Evolutionary conservation across 2,113 vertebrate species (phyloP).

Genomic region (Leptobrachium leishanense): DNA sequence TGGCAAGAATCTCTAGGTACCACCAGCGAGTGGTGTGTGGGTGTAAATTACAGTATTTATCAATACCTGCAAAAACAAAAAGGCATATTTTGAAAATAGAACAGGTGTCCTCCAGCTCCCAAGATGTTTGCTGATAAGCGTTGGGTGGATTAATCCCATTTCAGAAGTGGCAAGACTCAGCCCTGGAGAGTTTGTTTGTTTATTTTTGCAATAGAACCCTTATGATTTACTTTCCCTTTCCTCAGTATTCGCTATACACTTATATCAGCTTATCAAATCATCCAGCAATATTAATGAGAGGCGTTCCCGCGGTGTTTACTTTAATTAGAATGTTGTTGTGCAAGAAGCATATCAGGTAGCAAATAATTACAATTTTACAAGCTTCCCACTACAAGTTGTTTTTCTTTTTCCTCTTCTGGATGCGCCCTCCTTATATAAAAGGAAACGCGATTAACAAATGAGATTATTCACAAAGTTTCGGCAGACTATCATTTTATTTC

Average conservation of each 20-base stretch:
- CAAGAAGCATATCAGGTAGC: not conserved
- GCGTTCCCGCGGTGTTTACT: not conserved
- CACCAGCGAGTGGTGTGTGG: too few relatives aligned
- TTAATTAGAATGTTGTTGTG: conserved; percentile 4
- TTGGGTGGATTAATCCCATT: too few relatives aligned
- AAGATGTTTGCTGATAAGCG: too few relatives aligned
- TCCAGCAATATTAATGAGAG: not conserved
- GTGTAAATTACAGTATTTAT: too few relatives aligned
- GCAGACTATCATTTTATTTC: conserved; percentile 65
- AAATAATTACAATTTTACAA: not conserved
- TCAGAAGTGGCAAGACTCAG: too few relatives aligned
- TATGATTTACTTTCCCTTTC: not conserved
- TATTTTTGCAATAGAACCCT: not conserved
- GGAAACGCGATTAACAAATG: conserved; percentile 57
- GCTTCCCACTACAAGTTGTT: not conserved
- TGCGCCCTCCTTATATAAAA: conserved; percentile 53
- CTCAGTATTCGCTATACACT: not conserved
- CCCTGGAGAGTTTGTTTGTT: too few relatives aligned
- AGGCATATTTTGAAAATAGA: too few relatives aligned
- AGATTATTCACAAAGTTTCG: conserved; percentile 51
- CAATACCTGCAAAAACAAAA: too few relatives aligned
- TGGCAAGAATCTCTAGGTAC: too few relatives aligned
- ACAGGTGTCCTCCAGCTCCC: too few relatives aligned
- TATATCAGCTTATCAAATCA: conserved; percentile 3
- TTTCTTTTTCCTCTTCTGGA: not conserved